Percentiles rank a stretch among this genome's conserved stretches.
These are phyloP conservation scores for Parnassius orleans DNA, from an alignment of 2,888 invertebrate species.

Conservation along the genomic window DNA sequence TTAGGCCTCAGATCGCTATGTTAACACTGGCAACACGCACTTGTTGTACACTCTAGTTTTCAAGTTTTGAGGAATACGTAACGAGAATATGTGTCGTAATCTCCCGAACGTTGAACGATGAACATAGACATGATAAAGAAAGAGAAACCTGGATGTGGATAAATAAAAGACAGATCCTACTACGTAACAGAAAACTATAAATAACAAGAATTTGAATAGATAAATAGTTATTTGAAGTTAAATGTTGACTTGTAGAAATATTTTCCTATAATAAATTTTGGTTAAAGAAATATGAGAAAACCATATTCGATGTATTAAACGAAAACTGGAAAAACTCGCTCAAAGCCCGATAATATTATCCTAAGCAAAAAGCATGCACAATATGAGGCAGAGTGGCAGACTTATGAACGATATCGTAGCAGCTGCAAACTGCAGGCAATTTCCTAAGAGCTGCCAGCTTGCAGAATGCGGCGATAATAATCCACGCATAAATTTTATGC, in stretches of 20 bases:
- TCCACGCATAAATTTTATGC: slow-evolving; percentile 35
- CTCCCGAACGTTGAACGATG: too few relatives aligned
- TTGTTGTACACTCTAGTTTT: too few relatives aligned
- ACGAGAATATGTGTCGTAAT: too few relatives aligned
- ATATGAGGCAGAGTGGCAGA: slow-evolving; percentile 31
- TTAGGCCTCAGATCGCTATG: too few relatives aligned
- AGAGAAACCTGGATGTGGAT: too few relatives aligned
- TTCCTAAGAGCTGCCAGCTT: slow-evolving; percentile 37
- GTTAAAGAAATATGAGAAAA: background rate
- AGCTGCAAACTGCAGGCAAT: slow-evolving; percentile 49
- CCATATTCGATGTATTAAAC: slow-evolving; percentile 2
- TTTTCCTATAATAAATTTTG: background rate
- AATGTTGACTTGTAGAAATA: background rate
- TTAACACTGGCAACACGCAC: too few relatives aligned
- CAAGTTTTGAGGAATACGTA: too few relatives aligned
- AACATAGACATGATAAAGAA: too few relatives aligned
- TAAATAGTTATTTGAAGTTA: background rate
- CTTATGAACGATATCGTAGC: slow-evolving; percentile 42
- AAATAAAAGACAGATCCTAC: too few relatives aligned
- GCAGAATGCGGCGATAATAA: slow-evolving; percentile 22
- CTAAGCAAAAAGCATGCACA: slow-evolving; percentile 7
- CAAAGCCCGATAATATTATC: slow-evolving; percentile 1
- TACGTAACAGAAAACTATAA: too few relatives aligned
- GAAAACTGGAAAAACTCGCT: slow-evolving; percentile 6
- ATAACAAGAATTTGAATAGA: too few relatives aligned